Percentiles rank a stretch among this genome's conserved stretches.
These are phyloP conservation scores for Magallana nippona DNA, from an alignment of 2,888 invertebrate species.

Conservation along the genomic window DNA sequence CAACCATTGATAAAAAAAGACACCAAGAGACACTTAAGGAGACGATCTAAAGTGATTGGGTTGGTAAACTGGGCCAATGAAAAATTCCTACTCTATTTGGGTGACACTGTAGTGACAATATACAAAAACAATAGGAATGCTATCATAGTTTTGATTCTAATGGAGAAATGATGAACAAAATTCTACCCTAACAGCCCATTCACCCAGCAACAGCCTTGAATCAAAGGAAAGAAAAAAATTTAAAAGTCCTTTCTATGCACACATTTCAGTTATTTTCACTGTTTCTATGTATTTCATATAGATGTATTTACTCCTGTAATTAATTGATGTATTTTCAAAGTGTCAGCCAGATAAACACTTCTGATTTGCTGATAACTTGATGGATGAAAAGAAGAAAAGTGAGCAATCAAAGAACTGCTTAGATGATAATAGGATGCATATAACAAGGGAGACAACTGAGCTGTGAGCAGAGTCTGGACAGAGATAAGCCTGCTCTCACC, in stretches of 20 bases:
- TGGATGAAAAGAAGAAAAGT: neutral
- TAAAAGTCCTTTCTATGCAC: constrained; percentile 28
- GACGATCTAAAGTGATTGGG: neutral
- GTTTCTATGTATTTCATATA: neutral
- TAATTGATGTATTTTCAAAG: neutral
- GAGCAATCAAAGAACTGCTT: neutral
- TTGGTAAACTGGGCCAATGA: neutral
- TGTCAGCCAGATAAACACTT: too few species aligned
- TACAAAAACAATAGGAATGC: neutral
- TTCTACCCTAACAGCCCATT: constrained; percentile 15
- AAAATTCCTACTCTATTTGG: neutral
- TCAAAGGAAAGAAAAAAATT: neutral
- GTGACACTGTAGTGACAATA: neutral
- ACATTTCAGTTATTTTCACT: constrained; percentile 5
- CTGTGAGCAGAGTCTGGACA: constrained; percentile 34
- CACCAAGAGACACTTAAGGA: neutral
- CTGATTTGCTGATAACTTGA: too few species aligned
- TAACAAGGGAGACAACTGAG: constrained; percentile 34
- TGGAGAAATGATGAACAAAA: neutral
- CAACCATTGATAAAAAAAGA: too few species aligned
- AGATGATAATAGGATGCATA: constrained; percentile 2
- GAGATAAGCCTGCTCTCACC: constrained; percentile 56
- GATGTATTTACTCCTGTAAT: neutral
- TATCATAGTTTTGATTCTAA: neutral
- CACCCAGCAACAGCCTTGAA: constrained; percentile 13